Percentiles rank a stretch among this genome's conserved stretches.
phyloP scores from a whole-genome alignment of 2,888 invertebrate species.

The Andrena marginata region DNA sequence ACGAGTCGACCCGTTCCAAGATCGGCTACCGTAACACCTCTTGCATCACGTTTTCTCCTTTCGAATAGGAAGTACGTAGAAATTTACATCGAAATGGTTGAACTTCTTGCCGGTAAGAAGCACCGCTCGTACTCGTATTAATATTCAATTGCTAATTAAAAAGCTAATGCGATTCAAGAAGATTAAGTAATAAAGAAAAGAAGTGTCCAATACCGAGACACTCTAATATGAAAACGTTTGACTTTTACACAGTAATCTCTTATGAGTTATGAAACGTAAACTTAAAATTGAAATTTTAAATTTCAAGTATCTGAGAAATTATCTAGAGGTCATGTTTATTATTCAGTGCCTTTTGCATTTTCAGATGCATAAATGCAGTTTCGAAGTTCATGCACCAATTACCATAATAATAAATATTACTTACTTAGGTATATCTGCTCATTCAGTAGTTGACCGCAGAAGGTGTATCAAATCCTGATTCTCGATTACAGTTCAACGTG shows the following conservation, averaged over 20 bases:
- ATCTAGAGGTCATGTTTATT: background rate
- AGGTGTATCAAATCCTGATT: background rate
- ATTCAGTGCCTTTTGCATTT: too few relatives aligned
- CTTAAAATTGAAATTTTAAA: background rate
- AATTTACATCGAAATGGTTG: conserved; percentile 20
- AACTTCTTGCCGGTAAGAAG: background rate
- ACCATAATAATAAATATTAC: background rate
- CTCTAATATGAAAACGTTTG: background rate
- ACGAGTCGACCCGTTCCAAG: conserved; percentile 21
- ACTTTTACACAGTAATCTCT: background rate
- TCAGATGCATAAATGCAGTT: too few relatives aligned
- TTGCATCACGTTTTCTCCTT: conserved; percentile 14
- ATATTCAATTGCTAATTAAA: conserved; percentile 22
- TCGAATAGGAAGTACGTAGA: background rate
- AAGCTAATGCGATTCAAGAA: background rate
- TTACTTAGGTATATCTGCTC: background rate
- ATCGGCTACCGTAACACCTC: conserved; percentile 15
- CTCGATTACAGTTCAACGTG: background rate
- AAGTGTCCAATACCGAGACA: background rate
- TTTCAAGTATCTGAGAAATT: background rate
- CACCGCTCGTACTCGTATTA: conserved; percentile 3
- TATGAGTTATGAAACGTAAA: background rate
- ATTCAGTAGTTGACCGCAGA: background rate
- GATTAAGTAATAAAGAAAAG: background rate
- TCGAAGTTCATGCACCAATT: too few relatives aligned